These are phyloP conservation scores for Melanotus villosus DNA, from an alignment of 2,888 invertebrate species.

Conservation along the genomic window DNA sequence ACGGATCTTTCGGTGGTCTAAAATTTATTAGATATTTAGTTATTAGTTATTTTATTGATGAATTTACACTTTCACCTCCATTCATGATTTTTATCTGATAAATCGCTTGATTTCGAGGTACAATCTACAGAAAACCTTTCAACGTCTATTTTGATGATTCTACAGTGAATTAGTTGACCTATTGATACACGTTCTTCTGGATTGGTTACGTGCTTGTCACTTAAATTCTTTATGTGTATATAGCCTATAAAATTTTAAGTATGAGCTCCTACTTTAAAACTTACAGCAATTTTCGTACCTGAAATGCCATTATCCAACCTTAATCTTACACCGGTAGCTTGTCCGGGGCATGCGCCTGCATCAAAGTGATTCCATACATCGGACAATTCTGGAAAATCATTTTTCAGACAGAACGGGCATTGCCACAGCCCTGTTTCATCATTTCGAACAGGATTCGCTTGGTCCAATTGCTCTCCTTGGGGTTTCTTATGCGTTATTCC, in stretches of 20 bases:
- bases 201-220: conserved; percentile 93
- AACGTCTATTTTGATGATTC: conserved; percentile 96
- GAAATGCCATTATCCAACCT: conserved; percentile 90
- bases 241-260: conserved; percentile 93
- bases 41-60: no score
- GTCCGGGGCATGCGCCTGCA: conserved; percentile 94
- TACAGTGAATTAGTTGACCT: conserved; percentile 87
- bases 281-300: conserved; percentile 68
- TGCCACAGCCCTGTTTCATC: conserved; percentile 97
- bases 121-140: conserved; percentile 95
- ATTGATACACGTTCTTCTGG: conserved; percentile 92
- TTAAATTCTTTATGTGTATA: conserved; percentile 93
- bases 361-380: conserved; percentile 99
- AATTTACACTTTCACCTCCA: conserved; percentile 76
- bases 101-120: conserved; percentile 93
- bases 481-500: conserved; percentile 91
- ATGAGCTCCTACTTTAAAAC: no score
- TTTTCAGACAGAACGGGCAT: conserved; percentile 96
- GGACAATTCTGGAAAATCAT: conserved; percentile 95
- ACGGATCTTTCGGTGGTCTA: conserved; percentile 85
- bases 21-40: background rate
- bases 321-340: conserved; percentile 92
- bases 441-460: conserved; percentile 95
- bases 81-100: conserved; percentile 90
- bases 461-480: conserved; percentile 93